Evolutionary conservation across 2,888 invertebrate genomes (phyloP), one percentile per base, ranked within the genome.

Genomic region (Kryphioiulus occultus): DNA sequence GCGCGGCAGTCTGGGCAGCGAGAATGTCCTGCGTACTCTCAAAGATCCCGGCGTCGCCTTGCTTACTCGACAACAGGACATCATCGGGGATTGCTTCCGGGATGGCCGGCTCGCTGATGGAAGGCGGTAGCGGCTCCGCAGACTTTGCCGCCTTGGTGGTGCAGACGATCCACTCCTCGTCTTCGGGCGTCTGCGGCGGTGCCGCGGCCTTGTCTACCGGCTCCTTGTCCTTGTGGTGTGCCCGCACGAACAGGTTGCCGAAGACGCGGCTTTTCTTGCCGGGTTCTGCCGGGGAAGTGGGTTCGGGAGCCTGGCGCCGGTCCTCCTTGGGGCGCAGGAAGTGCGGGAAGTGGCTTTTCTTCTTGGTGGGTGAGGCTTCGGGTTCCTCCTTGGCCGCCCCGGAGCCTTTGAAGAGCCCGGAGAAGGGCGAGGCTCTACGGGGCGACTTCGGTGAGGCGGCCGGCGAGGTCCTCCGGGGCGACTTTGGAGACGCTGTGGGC

Each of bases 401-500:
- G 22, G 85, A 84, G 2, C 88, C 84, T 30, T 84, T 68, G 47
- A 89, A 89, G 19, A 89, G 85, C 12, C 87, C 86, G 12, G 84
- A 68, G 53, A 89, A 89, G 10, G 88, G 82, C 9, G 85, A 44
- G 0, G 87, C 53, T 85, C 39, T 85, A 26, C 83, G 87, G 7
- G 83, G 86, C 17, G 83, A 88, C 32, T 86, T 85, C 7, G 86
- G 88, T n/a, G 86, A 88, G n/a, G 86, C 82, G 15, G n/a, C 22
- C 1, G 88, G 85, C 2, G 88, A 88, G 3, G 78, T 44, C 39
- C 86, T 86, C 1, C 88, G 17, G 15, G 89, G 89, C 0, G 88
- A 88, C 47, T 88, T 88, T 0, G 89, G 89, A 10, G 89, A 89
- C 12, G 86, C 88, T 19, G 86, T 89, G 26, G 89, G 88, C 0